phyloP scores from a whole-genome alignment of 1,140 invertebrate species.

The Calosoma granatense region DNA sequence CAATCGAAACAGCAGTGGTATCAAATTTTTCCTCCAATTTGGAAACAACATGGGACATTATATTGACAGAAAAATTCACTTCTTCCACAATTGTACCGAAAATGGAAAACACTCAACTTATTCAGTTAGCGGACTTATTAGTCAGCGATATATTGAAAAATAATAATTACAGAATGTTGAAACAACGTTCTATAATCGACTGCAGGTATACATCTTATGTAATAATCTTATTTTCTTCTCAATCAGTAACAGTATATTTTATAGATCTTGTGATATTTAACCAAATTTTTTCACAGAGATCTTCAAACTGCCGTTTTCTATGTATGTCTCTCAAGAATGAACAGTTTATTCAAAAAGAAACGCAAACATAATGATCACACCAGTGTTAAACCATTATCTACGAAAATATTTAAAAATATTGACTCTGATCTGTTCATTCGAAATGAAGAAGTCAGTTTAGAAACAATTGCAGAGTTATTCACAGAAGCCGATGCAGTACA shows the following conservation, averaged over 20 bases:
- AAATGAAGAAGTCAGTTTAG: slow-evolving; percentile 7
- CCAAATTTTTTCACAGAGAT: slow-evolving; percentile 15
- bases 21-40: slow-evolving; percentile 19
- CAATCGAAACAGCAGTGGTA: slow-evolving; percentile 19
- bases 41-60: slow-evolving; percentile 22
- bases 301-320: slow-evolving; percentile 18
- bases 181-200: background rate
- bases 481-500: background rate
- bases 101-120: slow-evolving; percentile 18
- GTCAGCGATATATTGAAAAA: slow-evolving; percentile 14
- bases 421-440: background rate
- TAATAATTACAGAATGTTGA: background rate
- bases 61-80: slow-evolving; percentile 24
- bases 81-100: slow-evolving; percentile 21
- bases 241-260: slow-evolving; percentile 8
- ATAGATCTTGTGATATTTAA: too few species aligned
- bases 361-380: slow-evolving; percentile 20
- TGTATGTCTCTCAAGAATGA: slow-evolving; percentile 20
- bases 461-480: slow-evolving; percentile 1
- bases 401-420: slow-evolving; percentile 15
- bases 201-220: background rate
- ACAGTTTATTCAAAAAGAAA: slow-evolving; percentile 21
- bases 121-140: slow-evolving; percentile 14
- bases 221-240: slow-evolving; percentile 13
- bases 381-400: slow-evolving; percentile 13